A percentile compares a stretch with the other conserved stretches of the same genome.
These are phyloP conservation scores for Caracal caracal DNA, from an alignment of 2,113 vertebrate species.

Conservation along the genomic window DNA sequence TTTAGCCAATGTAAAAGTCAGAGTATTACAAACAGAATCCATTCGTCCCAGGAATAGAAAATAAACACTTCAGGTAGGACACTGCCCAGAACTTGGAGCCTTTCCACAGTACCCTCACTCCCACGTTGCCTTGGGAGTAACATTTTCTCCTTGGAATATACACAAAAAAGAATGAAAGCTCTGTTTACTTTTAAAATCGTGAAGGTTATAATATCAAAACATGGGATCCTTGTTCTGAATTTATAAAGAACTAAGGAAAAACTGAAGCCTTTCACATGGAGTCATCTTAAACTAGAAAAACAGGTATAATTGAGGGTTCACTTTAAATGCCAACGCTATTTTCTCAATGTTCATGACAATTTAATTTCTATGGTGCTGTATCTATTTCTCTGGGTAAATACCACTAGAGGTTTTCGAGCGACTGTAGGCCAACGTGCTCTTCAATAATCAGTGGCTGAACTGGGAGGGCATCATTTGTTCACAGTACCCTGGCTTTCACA, in stretches of 20 bases:
- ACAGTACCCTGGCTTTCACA: conserved; percentile 28
- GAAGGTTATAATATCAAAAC: conserved; percentile 20
- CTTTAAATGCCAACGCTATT: conserved; percentile 15
- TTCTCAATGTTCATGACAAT: background rate
- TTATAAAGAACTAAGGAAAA: conserved; percentile 24
- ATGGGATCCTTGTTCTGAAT: conserved; percentile 33
- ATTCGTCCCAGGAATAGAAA: conserved; percentile 43
- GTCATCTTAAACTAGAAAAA: conserved; percentile 49
- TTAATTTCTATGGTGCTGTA: background rate
- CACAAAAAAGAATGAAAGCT: conserved; percentile 44
- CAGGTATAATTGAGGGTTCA: background rate
- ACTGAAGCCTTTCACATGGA: conserved; percentile 31
- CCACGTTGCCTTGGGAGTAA: conserved; percentile 7
- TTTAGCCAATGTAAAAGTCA: conserved; percentile 64
- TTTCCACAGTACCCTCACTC: background rate
- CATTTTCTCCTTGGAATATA: conserved; percentile 68
- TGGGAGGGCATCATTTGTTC: background rate
- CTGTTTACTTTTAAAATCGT: conserved; percentile 56
- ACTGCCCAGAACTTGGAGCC: conserved; percentile 39
- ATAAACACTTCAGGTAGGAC: conserved; percentile 69
- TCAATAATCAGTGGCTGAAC: conserved; percentile 15
- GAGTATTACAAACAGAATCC: conserved; percentile 58
- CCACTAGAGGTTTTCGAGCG: background rate
- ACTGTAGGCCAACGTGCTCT: background rate
- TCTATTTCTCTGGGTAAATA: conserved; percentile 6